A percentile compares a stretch with the other conserved stretches of the same genome.
phyloP scores from a whole-genome alignment of 2,113 vertebrate genomes.

The Pandion haliaetus region DNA sequence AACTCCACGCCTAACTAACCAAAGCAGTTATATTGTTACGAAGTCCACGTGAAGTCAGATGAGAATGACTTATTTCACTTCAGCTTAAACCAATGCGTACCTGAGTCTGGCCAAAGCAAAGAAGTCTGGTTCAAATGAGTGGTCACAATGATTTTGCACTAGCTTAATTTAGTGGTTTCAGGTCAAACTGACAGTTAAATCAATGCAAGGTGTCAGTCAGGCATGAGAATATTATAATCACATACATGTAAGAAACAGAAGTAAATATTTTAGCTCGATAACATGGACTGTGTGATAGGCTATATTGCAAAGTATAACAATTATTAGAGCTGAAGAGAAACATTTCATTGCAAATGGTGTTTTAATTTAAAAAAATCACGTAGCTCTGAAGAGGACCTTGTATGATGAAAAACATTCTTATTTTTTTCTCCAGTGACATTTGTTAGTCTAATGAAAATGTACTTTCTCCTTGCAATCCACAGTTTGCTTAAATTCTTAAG shows the following conservation, averaged over 20 bases:
- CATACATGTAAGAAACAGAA: background rate
- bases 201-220: background rate
- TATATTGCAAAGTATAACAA: background rate
- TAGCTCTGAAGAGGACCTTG: background rate
- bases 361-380: background rate
- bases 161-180: background rate
- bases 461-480: background rate
- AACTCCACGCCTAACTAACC: background rate
- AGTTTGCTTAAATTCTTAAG: background rate
- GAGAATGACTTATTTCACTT: background rate
- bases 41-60: background rate
- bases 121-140: background rate
- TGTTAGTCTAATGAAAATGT: background rate
- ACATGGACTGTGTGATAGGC: background rate
- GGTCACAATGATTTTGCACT: background rate
- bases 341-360: background rate
- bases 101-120: background rate
- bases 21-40: background rate
- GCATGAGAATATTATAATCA: background rate
- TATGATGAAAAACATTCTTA: background rate
- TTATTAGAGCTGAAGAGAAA: background rate
- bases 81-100: background rate
- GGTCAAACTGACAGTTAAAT: background rate
- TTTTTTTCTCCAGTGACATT: background rate
- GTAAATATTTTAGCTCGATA: background rate